A percentile compares a stretch with the other conserved stretches of the same genome.
phyloP scores from a whole-genome alignment of 1,140 invertebrate genomes.

The Stegodyphus mimosarum region DNA sequence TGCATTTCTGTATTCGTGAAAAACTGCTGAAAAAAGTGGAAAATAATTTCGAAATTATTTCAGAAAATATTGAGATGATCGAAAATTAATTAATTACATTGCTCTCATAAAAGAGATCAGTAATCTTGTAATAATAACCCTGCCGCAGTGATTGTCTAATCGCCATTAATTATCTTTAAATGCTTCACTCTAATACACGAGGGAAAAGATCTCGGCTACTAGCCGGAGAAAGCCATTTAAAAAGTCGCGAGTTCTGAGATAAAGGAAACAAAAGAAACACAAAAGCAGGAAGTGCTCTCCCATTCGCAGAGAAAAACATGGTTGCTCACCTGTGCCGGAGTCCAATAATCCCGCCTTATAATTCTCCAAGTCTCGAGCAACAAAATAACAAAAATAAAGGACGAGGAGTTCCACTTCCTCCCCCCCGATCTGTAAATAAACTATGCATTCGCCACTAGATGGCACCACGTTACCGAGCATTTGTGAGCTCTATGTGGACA shows the following conservation, averaged over 20 bases:
- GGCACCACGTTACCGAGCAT: constrained; percentile 20
- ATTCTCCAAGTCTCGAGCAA: background rate
- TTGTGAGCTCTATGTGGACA: background rate
- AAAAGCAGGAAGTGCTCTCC: constrained; percentile 46
- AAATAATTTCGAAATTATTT: no score
- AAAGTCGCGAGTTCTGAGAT: constrained; percentile 2
- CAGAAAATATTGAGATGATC: no score
- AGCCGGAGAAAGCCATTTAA: background rate
- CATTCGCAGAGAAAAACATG: constrained; percentile 35
- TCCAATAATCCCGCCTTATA: constrained; percentile 47
- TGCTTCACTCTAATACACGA: no score
- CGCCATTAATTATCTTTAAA: no score
- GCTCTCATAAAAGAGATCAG: no score
- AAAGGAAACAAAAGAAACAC: constrained; percentile 56
- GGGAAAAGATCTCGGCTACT: no score
- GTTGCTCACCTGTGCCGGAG: constrained; percentile 54
- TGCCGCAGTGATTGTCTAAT: no score
- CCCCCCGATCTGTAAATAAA: background rate
- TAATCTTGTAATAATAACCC: no score
- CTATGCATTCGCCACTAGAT: constrained; percentile 11
- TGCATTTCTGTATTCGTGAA: no score
- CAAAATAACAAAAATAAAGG: background rate
- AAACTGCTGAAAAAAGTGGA: no score
- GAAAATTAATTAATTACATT: no score
- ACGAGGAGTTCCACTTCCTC: background rate